These are phyloP conservation scores for Petrocephalus schoutedeni DNA, from an alignment of 2,797 vertebrate species.

Conservation along the genomic window DNA sequence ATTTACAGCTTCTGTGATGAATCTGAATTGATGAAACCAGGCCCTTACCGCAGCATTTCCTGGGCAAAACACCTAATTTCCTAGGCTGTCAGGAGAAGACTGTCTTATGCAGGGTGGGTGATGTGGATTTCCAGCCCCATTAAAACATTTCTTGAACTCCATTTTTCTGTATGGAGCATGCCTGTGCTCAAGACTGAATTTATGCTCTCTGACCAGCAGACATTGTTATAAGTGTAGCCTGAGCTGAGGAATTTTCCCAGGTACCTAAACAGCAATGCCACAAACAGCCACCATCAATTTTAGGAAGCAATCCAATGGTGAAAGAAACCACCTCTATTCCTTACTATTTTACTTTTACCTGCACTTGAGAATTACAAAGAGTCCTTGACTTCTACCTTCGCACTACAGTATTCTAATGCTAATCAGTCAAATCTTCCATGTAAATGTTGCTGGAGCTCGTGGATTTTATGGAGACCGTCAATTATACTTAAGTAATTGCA, in stretches of 20 bases:
- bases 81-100: conserved; percentile 56
- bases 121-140: conserved; percentile 65
- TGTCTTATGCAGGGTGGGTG: conserved; percentile 74
- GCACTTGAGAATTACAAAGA: background rate
- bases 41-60: conserved; percentile 71
- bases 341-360: background rate
- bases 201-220: conserved; percentile 74
- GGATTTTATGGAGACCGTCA: background rate
- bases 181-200: conserved; percentile 70
- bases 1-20: conserved; percentile 67
- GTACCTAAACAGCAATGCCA: background rate
- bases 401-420: background rate
- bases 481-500: background rate
- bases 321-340: conserved; percentile 5
- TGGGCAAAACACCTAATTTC: conserved; percentile 36
- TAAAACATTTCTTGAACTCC: conserved; percentile 19
- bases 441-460: background rate
- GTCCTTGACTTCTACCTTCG: background rate
- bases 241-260: background rate
- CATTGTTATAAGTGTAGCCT: conserved; percentile 48
- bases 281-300: conserved; percentile 1
- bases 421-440: conserved; percentile 13
- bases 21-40: conserved; percentile 76
- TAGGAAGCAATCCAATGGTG: background rate
- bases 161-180: conserved; percentile 13